Base-by-base conservation (phyloP, 2,113 vertebrate genomes). In the Limanda limanda region DNA sequence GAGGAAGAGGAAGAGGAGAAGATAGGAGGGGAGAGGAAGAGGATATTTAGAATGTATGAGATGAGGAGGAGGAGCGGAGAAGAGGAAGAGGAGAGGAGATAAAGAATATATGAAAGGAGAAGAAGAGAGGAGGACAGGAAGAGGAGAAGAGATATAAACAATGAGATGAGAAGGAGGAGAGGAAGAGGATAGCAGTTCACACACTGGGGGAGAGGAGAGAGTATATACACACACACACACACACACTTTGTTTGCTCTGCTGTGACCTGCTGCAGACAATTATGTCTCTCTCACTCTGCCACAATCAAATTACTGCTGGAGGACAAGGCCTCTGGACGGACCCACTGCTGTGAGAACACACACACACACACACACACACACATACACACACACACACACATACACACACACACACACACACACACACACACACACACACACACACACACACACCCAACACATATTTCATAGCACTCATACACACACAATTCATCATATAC, bases 271-370 rank as follows among this genome's bases (percentile, higher is more conserved):
- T 81, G 79, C 79, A 81, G 76, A 89, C 82, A 88, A 86, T 89
- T 86, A 89, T 61, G 68, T 79, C 74, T 79, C 76, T 61, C 67
- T 81, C 51, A 37, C 81, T 88, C 81, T 42, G 73, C 78, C 78
- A 82, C 87, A 91, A 91, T 92, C 84, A 87, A 73, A 90, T 92
- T 91, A 89, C 79, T 64, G 73, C 59, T 86, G 72, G 86, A 88
- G 90, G 88, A 91, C 86, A 72, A 80, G 84, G 76, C 81, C 75
- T 77, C 73, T 83, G 76, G 71, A 83, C 63, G 21, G 58, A 75
- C 71, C 71, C 68, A 71, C 79, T 31, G 31, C 31, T 31, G 6
- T 1, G 31, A 31, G 31, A 31, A 76, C 27, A 64, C 77, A 67
- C 61, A 54, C 9, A 65, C 57, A 73, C 14, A 67, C 1, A 69